These are phyloP conservation scores for Tautogolabrus adspersus DNA, from an alignment of 2,113 vertebrate genomes.

Conservation along the genomic window DNA sequence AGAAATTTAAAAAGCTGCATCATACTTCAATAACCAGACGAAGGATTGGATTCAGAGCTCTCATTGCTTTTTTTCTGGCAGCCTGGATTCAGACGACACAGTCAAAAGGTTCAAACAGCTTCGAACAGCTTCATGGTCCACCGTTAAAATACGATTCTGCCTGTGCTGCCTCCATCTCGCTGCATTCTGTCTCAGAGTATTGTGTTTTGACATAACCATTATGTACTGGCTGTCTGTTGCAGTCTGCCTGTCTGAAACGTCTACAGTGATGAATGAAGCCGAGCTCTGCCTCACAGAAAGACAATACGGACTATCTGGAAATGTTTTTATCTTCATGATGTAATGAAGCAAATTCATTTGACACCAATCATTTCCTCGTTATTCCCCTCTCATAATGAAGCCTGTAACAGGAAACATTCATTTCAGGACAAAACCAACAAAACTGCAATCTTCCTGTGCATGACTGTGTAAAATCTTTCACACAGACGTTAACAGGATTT, in stretches of 20 bases:
- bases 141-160: constrained; percentile 9
- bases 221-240: not conserved
- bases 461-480: not conserved
- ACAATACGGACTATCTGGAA: constrained; percentile 33
- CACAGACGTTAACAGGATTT: not conserved
- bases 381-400: constrained; percentile 9
- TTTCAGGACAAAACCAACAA: not conserved
- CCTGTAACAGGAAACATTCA: not conserved
- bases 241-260: not conserved
- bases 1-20: not conserved
- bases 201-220: constrained; percentile 24
- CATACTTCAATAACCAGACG: not conserved
- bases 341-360: constrained; percentile 16
- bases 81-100: not conserved
- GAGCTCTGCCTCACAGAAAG: not conserved
- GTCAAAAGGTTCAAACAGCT: not conserved
- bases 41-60: not conserved
- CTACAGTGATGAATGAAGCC: not conserved
- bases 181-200: not conserved
- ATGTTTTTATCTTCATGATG: constrained; percentile 11
- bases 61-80: constrained; percentile 5
- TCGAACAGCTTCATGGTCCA: constrained; percentile 1
- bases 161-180: not conserved
- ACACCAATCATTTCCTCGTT: constrained; percentile 9
- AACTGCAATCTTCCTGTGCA: not conserved